These are phyloP conservation scores for Acanthopleura granulata DNA, from an alignment of 2,888 invertebrate species.

Conservation along the genomic window DNA sequence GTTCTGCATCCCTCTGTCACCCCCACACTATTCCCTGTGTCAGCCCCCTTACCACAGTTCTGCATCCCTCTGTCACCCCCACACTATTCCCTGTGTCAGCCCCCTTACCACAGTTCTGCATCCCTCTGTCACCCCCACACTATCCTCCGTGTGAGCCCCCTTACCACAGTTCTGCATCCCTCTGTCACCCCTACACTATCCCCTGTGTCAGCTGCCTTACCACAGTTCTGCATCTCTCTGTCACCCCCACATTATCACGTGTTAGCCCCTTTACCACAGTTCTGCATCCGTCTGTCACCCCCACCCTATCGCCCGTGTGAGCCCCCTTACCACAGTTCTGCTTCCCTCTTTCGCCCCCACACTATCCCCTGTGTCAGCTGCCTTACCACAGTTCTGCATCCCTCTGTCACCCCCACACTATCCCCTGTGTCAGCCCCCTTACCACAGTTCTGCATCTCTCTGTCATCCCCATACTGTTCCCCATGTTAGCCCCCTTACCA, in stretches of 20 bases:
- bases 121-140: slow-evolving; percentile 54
- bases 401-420: slow-evolving; percentile 52
- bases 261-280: no score
- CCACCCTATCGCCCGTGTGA: slow-evolving; percentile 48
- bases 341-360: slow-evolving; percentile 59
- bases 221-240: slow-evolving; percentile 60
- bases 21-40: slow-evolving; percentile 50
- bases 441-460: no score
- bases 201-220: no score
- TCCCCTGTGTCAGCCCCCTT: no score
- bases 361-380: no score
- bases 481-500: no score
- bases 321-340: no score
- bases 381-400: no score
- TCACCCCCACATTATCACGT: slow-evolving; percentile 52
- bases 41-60: no score
- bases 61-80: slow-evolving; percentile 59
- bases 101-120: no score
- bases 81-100: slow-evolving; percentile 49
- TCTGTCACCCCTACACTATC: slow-evolving; percentile 51
- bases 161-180: no score
- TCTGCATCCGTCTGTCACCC: slow-evolving; percentile 61
- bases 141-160: no score
- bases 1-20: slow-evolving; percentile 60
- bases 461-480: slow-evolving; percentile 50